These are phyloP conservation scores for Synergus umbraculus DNA, from an alignment of 2,888 invertebrate species.

Conservation along the genomic window DNA sequence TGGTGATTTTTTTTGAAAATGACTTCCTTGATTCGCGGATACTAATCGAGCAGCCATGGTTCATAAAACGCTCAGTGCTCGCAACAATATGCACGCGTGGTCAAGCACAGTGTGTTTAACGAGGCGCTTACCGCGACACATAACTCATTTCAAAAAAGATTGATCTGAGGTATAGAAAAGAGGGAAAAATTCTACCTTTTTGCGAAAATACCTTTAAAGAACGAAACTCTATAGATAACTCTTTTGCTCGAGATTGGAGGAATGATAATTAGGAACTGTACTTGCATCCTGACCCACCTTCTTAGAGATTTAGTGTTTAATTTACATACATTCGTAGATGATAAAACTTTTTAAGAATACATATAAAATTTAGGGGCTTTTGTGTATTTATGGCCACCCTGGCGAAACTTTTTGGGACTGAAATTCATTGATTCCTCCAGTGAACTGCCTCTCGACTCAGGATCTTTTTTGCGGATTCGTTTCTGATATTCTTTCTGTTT, in stretches of 20 bases:
- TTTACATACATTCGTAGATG: background rate
- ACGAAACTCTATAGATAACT: background rate
- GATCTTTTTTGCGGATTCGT: no score
- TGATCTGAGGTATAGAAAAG: background rate
- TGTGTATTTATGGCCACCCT: background rate
- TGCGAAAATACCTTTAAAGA: background rate
- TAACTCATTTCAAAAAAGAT: constrained; percentile 4
- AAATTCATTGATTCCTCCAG: no score
- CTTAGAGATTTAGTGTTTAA: no score
- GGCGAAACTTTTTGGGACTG: background rate
- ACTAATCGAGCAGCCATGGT: constrained; percentile 33
- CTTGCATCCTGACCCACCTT: no score
- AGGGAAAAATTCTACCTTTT: background rate
- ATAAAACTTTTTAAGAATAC: background rate
- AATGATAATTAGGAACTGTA: no score
- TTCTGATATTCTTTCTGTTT: no score
- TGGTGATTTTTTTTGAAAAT: background rate
- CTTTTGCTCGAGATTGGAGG: no score
- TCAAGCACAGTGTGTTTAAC: constrained; percentile 45
- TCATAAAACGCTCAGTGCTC: constrained; percentile 45
- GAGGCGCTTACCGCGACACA: background rate
- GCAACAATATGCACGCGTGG: constrained; percentile 47
- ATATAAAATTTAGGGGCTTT: background rate
- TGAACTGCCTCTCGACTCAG: no score
- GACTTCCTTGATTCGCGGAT: background rate